Percentiles rank a stretch among this genome's conserved stretches.
phyloP scores from a whole-genome alignment of 1,140 invertebrate species.

The Linepithema humile region DNA sequence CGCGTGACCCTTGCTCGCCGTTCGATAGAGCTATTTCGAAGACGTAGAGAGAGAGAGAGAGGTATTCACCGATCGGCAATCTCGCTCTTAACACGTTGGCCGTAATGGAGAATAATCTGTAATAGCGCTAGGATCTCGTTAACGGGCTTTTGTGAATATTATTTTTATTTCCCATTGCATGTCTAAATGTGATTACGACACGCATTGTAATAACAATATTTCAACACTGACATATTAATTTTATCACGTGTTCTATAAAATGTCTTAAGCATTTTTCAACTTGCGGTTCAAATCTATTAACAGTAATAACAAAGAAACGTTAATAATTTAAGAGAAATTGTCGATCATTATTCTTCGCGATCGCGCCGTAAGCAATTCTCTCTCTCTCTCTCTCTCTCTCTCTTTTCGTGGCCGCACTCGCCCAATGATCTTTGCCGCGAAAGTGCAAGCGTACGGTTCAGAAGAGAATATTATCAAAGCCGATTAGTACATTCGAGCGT shows the following conservation, averaged over 20 bases:
- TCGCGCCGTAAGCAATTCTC: background rate
- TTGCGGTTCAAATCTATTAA: background rate
- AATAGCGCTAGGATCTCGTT: background rate
- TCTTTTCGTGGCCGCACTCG: constrained; percentile 19
- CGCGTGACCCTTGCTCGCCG: constrained; percentile 69
- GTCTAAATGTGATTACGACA: background rate
- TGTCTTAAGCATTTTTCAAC: background rate
- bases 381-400: background rate
- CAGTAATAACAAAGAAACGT: background rate
- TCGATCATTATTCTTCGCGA: constrained; percentile 11
- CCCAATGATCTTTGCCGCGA: background rate
- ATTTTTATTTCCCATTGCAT: background rate
- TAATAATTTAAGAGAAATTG: constrained; percentile 27
- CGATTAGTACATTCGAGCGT: constrained; percentile 27
- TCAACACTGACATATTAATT: background rate
- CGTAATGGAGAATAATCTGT: constrained; percentile 9
- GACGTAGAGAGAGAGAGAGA: constrained; percentile 72
- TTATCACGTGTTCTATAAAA: background rate
- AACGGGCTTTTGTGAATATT: constrained; percentile 3
- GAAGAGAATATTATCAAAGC: constrained; percentile 12
- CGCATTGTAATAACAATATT: background rate
- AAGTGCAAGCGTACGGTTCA: constrained; percentile 33
- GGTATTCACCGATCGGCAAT: constrained; percentile 66
- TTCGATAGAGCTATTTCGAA: constrained; percentile 77
- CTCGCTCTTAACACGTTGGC: constrained; percentile 35